These are phyloP conservation scores for Clivina fossor DNA, from an alignment of 2,888 invertebrate genomes.

Conservation along the genomic window DNA sequence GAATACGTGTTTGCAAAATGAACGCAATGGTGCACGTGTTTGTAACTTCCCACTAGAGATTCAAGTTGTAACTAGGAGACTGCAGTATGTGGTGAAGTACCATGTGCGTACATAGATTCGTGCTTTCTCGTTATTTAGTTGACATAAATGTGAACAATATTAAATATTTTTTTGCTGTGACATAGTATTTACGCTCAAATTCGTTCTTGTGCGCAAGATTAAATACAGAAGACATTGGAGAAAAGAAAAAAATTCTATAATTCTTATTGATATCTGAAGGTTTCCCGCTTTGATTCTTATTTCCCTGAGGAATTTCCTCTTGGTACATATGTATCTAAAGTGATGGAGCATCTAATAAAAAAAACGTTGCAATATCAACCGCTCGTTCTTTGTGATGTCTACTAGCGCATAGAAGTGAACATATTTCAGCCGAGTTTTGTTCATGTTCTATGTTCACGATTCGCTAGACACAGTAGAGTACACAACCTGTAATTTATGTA, in stretches of 20 bases:
- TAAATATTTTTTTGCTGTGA: no score
- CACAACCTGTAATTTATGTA: no score
- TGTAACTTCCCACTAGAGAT: no score
- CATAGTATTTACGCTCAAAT: no score
- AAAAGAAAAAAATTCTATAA: conserved; percentile 19
- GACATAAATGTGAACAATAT: no score
- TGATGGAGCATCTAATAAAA: conserved; percentile 28
- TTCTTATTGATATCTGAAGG: conserved; percentile 25
- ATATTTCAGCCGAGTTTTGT: conserved; percentile 11
- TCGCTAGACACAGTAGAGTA: no score
- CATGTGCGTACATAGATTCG: no score
- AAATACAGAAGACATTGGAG: conserved; percentile 17
- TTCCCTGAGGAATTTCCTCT: conserved; percentile 21
- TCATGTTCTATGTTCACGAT: not conserved
- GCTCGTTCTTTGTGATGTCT: conserved; percentile 22
- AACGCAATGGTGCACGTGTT: no score
- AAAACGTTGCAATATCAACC: conserved; percentile 21
- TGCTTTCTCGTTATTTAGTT: no score
- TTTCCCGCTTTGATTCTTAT: conserved; percentile 26
- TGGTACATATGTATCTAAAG: conserved; percentile 30
- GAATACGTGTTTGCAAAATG: no score
- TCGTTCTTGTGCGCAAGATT: conserved; percentile 13
- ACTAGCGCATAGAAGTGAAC: conserved; percentile 15
- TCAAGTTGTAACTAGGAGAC: no score
- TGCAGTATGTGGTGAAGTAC: no score